Evolutionary conservation across 2,797 vertebrate species (phyloP).

Genomic region (Rhynchonycteris naso): DNA sequence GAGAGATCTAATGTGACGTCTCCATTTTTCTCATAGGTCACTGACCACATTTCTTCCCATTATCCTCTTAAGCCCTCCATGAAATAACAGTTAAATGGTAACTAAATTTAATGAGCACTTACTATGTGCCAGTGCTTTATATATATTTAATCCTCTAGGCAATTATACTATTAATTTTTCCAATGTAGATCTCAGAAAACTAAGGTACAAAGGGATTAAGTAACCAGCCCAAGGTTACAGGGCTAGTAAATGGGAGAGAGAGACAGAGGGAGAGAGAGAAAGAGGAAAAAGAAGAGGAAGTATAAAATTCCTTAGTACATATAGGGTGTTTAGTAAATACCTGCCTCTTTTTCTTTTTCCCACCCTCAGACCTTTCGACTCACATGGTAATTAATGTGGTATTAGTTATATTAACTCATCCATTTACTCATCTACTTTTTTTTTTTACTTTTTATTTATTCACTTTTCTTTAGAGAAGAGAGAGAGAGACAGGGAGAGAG

Average conservation of each 20-base stretch:
- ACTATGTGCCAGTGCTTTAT: not conserved
- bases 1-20: not conserved
- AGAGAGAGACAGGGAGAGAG: too few relatives aligned
- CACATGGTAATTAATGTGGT: not conserved
- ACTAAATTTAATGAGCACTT: not conserved
- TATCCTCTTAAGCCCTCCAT: not conserved
- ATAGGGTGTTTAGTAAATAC: not conserved
- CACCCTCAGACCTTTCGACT: not conserved
- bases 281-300: not conserved
- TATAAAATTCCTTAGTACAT: not conserved
- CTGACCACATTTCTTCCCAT: not conserved
- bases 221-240: not conserved
- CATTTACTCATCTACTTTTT: not conserved
- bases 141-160: not conserved
- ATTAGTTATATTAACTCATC: not conserved
- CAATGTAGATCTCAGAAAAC: not conserved
- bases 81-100: not conserved
- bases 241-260: not conserved
- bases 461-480: too few relatives aligned
- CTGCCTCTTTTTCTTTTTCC: not conserved
- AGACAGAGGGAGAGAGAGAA: not conserved
- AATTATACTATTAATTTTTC: not conserved
- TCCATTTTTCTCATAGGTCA: not conserved
- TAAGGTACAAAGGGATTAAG: not conserved
- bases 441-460: too few relatives aligned